phyloP scores from a whole-genome alignment of 64 coral and sea anemone species.

The Dendronephthya gigantea region DNA sequence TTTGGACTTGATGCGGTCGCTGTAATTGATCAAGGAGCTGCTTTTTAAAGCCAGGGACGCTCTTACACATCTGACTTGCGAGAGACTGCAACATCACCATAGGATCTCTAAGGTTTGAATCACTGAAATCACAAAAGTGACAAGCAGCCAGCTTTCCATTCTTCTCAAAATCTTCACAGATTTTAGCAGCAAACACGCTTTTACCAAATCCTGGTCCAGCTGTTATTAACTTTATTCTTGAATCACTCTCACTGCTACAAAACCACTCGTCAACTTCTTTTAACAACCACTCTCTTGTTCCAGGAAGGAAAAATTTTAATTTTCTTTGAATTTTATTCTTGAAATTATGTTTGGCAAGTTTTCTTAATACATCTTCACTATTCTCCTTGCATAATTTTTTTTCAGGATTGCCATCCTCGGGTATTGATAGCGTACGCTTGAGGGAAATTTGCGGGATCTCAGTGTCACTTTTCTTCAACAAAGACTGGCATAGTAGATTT shows the following conservation, averaged over 20 bases:
- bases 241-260: no score
- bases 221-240: background rate
- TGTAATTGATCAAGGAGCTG: background rate
- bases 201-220: slow-evolving; percentile 64
- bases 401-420: no score
- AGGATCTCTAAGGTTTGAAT: slow-evolving; percentile 43
- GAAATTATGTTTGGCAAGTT: no score
- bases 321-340: no score
- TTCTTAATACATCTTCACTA: no score
- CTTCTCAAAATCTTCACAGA: slow-evolving; percentile 18
- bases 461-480: no score
- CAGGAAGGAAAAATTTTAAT: no score
- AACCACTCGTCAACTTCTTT: slow-evolving; percentile 11
- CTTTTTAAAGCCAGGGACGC: slow-evolving; percentile 43
- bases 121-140: slow-evolving; percentile 56
- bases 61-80: slow-evolving; percentile 59
- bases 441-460: no score
- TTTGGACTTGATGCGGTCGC: background rate
- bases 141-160: slow-evolving; percentile 1
- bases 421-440: no score
- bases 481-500: no score
- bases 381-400: no score
- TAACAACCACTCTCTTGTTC: no score
- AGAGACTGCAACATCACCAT: slow-evolving; percentile 57
- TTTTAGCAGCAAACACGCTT: background rate